Percentiles rank a stretch among this genome's conserved stretches.
phyloP scores from a whole-genome alignment of 1,140 invertebrate genomes.

The Listronotus oregonensis region DNA sequence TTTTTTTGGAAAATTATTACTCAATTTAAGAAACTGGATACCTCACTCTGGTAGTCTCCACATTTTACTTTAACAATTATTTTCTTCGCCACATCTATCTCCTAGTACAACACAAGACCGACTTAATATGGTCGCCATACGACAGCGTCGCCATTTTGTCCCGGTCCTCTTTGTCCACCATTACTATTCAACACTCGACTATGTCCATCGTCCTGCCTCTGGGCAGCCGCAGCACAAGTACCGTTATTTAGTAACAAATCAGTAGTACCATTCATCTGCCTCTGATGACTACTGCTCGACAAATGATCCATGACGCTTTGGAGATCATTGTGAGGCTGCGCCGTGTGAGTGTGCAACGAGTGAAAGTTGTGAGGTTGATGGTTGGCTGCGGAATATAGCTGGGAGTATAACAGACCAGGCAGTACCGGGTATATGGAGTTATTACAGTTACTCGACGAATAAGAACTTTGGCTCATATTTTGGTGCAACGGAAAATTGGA shows the following conservation, averaged over 20 bases:
- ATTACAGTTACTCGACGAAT: slow-evolving; percentile 64
- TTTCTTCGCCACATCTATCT: not conserved
- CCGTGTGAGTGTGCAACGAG: slow-evolving; percentile 67
- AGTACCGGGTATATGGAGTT: slow-evolving; percentile 74
- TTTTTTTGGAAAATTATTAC: no score
- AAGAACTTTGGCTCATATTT: slow-evolving; percentile 56
- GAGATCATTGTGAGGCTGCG: slow-evolving; percentile 68
- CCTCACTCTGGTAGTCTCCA: no score
- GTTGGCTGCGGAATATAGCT: slow-evolving; percentile 78
- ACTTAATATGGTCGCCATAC: slow-evolving; percentile 67
- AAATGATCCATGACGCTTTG: slow-evolving; percentile 75
- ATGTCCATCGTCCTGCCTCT: slow-evolving; percentile 61
- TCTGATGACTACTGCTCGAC: slow-evolving; percentile 63
- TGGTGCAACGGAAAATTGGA: slow-evolving; percentile 67
- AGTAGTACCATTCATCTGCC: slow-evolving; percentile 59
- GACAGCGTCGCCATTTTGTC: slow-evolving; percentile 67
- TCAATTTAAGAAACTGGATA: no score
- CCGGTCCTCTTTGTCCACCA: slow-evolving; percentile 64
- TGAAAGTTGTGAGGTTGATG: slow-evolving; percentile 79
- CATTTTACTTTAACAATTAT: no score
- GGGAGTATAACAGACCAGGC: slow-evolving; percentile 80
- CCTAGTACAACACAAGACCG: not conserved
- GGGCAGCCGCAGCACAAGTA: slow-evolving; percentile 65
- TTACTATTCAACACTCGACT: slow-evolving; percentile 62
- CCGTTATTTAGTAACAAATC: slow-evolving; percentile 62